These are phyloP conservation scores for Astreopora myriophthalma DNA, from an alignment of 64 coral and sea anemone genomes.

Conservation along the genomic window DNA sequence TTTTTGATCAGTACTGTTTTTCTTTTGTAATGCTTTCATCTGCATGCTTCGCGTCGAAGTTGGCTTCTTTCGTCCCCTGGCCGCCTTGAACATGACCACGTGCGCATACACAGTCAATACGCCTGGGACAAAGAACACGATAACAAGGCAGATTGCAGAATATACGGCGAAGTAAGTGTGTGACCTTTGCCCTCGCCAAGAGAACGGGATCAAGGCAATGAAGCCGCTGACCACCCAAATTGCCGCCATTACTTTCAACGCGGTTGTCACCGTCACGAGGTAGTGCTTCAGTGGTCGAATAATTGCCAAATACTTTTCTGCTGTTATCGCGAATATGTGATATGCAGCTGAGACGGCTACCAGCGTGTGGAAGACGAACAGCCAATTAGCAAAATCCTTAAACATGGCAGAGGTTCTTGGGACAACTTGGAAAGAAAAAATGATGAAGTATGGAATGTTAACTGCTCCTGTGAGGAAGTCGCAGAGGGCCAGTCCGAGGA, in stretches of 20 bases:
- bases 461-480: constrained; percentile 75
- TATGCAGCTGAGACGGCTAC: constrained; percentile 20
- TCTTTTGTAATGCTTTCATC: not conserved
- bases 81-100: not conserved
- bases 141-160: not conserved
- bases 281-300: constrained; percentile 33
- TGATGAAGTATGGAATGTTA: constrained; percentile 42
- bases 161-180: not conserved
- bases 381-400: not conserved
- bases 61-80: not conserved
- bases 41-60: no score
- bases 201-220: not conserved
- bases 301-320: constrained; percentile 58
- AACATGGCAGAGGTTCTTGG: not conserved
- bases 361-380: not conserved
- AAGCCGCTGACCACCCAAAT: constrained; percentile 4
- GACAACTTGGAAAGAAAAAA: not conserved
- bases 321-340: constrained; percentile 38
- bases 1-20: not conserved
- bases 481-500: constrained; percentile 65
- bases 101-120: not conserved
- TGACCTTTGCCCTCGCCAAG: not conserved
- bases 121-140: not conserved
- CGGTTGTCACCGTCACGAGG: not conserved
- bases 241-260: not conserved